Conservation (phyloP, 37 sponge, comb jelly and placozoan genomes). For the Eunapius fragilis region DNA sequence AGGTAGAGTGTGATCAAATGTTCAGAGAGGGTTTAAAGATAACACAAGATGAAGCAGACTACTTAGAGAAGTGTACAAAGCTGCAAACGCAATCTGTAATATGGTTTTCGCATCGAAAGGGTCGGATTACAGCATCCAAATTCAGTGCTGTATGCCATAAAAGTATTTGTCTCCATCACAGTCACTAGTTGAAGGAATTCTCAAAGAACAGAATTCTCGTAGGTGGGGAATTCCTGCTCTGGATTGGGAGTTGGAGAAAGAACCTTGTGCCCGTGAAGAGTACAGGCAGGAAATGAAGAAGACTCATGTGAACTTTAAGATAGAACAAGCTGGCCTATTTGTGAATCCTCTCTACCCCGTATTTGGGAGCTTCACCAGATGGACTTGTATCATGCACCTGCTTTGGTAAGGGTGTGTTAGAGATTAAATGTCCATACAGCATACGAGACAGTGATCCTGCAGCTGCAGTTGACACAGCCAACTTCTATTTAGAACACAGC, state of each 20-base stretch:
- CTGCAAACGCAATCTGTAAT: conserved; percentile 4
- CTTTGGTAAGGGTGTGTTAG: conserved; percentile 44
- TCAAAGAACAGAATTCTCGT: too few relatives aligned
- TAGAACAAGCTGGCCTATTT: too few relatives aligned
- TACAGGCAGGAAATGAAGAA: too few relatives aligned
- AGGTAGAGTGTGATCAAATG: neutral
- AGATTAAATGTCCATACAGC: conserved; percentile 51
- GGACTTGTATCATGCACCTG: conserved; percentile 29
- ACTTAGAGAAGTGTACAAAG: conserved; percentile 11
- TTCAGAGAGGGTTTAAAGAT: neutral
- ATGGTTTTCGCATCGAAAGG: conserved; percentile 34
- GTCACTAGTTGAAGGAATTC: too few relatives aligned
- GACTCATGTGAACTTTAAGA: too few relatives aligned
- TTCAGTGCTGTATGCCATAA: conserved; percentile 5
- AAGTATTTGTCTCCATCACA: too few relatives aligned
- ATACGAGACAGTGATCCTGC: neutral
- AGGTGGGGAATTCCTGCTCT: too few relatives aligned
- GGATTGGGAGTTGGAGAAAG: too few relatives aligned
- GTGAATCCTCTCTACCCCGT: too few relatives aligned
- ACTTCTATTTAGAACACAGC: neutral
- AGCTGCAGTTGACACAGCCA: neutral
- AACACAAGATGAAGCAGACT: conserved; percentile 12
- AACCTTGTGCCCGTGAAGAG: too few relatives aligned
- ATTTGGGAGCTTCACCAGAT: conserved; percentile 52
- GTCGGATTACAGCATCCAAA: conserved; percentile 36